These are phyloP conservation scores for Drosophila repleta DNA, from an alignment of 1,140 invertebrate genomes.

Conservation along the genomic window DNA sequence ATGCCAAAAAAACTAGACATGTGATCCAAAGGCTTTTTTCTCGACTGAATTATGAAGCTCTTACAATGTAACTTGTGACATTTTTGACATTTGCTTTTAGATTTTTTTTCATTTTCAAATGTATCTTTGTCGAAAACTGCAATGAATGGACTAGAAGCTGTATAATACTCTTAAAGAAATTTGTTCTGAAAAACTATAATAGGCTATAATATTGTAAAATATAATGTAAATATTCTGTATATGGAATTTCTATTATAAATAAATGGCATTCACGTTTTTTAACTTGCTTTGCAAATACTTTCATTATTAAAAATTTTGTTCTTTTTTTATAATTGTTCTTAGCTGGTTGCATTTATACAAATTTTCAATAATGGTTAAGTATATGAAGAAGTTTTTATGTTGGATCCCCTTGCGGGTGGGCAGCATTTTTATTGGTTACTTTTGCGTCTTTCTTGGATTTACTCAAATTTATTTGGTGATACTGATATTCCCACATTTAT, in stretches of 20 bases:
- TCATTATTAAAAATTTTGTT: not conserved
- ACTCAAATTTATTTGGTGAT: not conserved
- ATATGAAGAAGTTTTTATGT: slow-evolving; percentile 24
- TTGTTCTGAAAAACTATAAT: no score
- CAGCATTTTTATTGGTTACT: slow-evolving; percentile 3
- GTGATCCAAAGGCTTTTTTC: not conserved
- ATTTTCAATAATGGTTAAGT: slow-evolving; percentile 10
- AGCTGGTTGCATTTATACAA: not conserved
- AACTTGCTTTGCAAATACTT: not conserved
- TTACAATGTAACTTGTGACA: no score
- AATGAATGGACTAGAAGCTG: no score
- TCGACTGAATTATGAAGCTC: no score
- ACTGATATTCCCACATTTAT: not conserved
- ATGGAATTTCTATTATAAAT: not conserved
- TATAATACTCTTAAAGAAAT: no score
- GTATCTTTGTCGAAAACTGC: no score
- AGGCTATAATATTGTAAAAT: no score
- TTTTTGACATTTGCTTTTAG: no score
- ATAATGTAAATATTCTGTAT: not conserved
- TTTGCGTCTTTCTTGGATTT: not conserved
- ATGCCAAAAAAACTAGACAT: slow-evolving; percentile 3
- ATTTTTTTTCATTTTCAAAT: no score
- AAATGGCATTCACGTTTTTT: not conserved
- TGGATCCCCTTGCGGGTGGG: slow-evolving; percentile 25
- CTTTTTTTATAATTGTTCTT: not conserved